Evolutionary conservation across 1,140 invertebrate genomes (phyloP).

Genomic region (Varroa destructor): DNA sequence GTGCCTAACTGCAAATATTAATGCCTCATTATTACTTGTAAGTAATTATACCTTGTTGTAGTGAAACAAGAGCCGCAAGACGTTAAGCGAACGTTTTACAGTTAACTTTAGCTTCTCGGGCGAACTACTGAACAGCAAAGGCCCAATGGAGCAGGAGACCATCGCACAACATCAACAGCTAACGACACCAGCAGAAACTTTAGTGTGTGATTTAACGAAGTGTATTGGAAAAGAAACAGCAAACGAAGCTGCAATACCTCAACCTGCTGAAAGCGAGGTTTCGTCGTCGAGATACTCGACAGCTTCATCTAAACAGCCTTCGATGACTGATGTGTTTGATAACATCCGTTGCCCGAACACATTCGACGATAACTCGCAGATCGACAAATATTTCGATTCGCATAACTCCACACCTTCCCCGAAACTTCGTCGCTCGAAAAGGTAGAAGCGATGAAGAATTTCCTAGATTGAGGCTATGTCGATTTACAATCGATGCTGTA

Average conservation of each 20-base stretch:
- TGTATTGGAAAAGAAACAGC: too few species aligned
- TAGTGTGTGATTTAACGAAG: too few species aligned
- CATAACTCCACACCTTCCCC: conserved; percentile 8
- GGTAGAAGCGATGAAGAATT: background rate
- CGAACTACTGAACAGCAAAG: background rate
- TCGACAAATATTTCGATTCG: conserved; percentile 8
- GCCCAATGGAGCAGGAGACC: too few species aligned
- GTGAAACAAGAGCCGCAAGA: background rate
- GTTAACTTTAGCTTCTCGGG: conserved; percentile 14
- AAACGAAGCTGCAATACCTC: too few species aligned
- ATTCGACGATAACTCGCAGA: conserved; percentile 6
- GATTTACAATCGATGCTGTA: too few species aligned
- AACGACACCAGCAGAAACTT: too few species aligned
- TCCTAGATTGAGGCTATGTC: too few species aligned
- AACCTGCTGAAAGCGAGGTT: too few species aligned
- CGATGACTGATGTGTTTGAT: conserved; percentile 9
- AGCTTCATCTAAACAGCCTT: background rate
- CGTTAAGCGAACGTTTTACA: background rate
- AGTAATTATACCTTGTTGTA: background rate
- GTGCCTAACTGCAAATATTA: background rate
- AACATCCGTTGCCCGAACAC: conserved; percentile 8
- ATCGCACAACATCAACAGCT: too few species aligned
- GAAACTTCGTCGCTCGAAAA: conserved; percentile 17
- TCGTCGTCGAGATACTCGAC: too few species aligned
- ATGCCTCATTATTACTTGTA: background rate